phyloP scores from a whole-genome alignment of 2,888 invertebrate species.

The Eulithis prunata region DNA sequence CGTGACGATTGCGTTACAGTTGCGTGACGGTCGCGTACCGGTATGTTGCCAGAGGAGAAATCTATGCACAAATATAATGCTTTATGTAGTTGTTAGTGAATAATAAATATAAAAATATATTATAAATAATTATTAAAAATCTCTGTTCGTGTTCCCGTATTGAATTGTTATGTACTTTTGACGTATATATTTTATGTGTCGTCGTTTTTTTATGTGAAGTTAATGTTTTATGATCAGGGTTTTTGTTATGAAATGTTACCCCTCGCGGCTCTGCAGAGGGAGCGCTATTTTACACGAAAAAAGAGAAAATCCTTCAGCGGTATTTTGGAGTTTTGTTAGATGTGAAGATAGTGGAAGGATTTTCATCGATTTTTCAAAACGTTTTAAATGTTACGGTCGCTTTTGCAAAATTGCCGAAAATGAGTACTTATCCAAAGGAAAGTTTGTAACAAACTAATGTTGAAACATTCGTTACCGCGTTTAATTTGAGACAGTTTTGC shows the following conservation, averaged over 20 bases:
- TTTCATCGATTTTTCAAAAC: constrained; percentile 3
- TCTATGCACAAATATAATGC: constrained; percentile 74
- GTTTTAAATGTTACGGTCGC: constrained; percentile 15
- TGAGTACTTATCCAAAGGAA: neutral
- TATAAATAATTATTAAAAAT: constrained; percentile 52
- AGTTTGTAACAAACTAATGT: neutral
- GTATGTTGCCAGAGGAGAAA: constrained; percentile 44
- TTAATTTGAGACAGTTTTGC: constrained; percentile 21
- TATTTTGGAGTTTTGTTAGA: neutral
- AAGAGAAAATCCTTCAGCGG: neutral
- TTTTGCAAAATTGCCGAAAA: constrained; percentile 21
- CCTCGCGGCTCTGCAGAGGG: neutral
- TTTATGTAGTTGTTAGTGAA: constrained; percentile 78
- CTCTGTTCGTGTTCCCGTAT: constrained; percentile 66
- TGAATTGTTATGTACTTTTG: constrained; percentile 53
- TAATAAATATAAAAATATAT: constrained; percentile 50
- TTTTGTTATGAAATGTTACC: constrained; percentile 29
- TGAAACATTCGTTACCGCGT: constrained; percentile 9
- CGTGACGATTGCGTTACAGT: constrained; percentile 33
- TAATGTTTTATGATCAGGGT: constrained; percentile 32
- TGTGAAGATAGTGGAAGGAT: constrained; percentile 6
- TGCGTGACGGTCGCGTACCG: constrained; percentile 35
- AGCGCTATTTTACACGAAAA: neutral
- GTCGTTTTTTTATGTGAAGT: constrained; percentile 41
- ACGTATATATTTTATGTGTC: constrained; percentile 43